phyloP scores from a whole-genome alignment of 1,140 invertebrate genomes.

The Ectropis grisescens region DNA sequence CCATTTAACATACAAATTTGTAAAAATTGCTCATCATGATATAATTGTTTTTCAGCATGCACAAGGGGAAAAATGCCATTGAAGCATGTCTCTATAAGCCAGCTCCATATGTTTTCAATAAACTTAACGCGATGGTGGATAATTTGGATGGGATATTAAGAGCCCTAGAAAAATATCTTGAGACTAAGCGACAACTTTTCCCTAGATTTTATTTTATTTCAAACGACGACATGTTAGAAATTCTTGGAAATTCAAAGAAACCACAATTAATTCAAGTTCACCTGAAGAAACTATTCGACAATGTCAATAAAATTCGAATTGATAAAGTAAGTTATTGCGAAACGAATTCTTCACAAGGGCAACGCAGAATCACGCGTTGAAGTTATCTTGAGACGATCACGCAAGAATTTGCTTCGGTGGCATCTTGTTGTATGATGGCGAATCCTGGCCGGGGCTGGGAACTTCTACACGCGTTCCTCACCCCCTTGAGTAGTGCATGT shows the following conservation, averaged over 20 bases:
- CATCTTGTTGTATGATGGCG: too few relatives aligned
- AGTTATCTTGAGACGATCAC: too few relatives aligned
- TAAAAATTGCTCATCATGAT: too few relatives aligned
- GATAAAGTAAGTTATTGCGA: slow-evolving; percentile 73
- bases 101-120: slow-evolving; percentile 72
- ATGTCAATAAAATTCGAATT: slow-evolving; percentile 82
- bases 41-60: too few relatives aligned
- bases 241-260: slow-evolving; percentile 85
- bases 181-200: slow-evolving; percentile 86
- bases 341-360: too few relatives aligned
- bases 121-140: slow-evolving; percentile 75
- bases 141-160: slow-evolving; percentile 79
- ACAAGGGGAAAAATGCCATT: slow-evolving; percentile 67
- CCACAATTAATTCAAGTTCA: slow-evolving; percentile 87
- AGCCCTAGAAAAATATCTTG: slow-evolving; percentile 85
- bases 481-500: too few relatives aligned
- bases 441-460: too few relatives aligned
- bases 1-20: too few relatives aligned
- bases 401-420: too few relatives aligned
- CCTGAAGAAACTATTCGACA: slow-evolving; percentile 88
- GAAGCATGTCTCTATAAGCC: slow-evolving; percentile 71
- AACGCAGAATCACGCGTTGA: too few relatives aligned
- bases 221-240: slow-evolving; percentile 89
- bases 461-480: too few relatives aligned
- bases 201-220: slow-evolving; percentile 88